Conservation (phyloP, 2,113 vertebrate species). For the Axis porcinus region DNA sequence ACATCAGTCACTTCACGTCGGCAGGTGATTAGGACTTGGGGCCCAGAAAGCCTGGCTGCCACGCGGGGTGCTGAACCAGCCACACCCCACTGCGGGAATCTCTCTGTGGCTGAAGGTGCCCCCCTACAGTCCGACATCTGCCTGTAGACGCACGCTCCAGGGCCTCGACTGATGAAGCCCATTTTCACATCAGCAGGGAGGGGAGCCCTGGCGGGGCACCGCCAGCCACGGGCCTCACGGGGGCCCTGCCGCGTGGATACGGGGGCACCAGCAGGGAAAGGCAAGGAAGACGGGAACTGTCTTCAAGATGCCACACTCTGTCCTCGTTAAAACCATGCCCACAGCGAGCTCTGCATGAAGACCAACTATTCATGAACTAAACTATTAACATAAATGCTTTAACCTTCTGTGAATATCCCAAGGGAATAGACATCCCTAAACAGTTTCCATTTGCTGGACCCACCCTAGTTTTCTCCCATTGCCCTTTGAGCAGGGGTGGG, state of each 20-base stretch:
- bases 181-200: background rate
- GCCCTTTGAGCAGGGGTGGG: background rate
- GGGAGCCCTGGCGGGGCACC: background rate
- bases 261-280: accelerated
- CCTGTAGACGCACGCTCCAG: background rate
- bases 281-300: background rate
- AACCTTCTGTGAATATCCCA: background rate
- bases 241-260: accelerated
- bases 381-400: background rate
- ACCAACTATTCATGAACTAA: background rate
- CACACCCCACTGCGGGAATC: no score
- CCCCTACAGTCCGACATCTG: background rate
- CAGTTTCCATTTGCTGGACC: background rate
- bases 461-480: background rate
- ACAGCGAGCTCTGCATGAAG: background rate
- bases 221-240: accelerated
- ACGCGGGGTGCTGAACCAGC: accelerated
- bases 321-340: background rate
- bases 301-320: accelerated
- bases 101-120: background rate
- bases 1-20: no score
- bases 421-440: background rate
- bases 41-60: background rate
- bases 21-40: accelerated
- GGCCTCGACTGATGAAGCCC: background rate